phyloP scores from a whole-genome alignment of 1,140 invertebrate species.

The Wiebesia pumilae region DNA sequence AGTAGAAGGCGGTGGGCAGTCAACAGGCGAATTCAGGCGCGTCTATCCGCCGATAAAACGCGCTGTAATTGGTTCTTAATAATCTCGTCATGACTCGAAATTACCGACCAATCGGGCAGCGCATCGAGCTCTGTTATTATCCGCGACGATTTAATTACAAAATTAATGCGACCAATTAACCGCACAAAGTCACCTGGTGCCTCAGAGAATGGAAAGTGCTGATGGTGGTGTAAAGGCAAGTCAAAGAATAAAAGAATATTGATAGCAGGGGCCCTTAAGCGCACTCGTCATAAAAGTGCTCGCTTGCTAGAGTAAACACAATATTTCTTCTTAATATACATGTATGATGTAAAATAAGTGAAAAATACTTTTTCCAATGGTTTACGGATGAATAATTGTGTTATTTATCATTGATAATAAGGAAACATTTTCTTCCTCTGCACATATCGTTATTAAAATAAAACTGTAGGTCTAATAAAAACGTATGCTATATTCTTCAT shows the following conservation, averaged over 20 bases:
- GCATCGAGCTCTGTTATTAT: conserved; percentile 69
- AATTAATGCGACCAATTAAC: conserved; percentile 71
- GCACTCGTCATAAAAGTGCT: not conserved
- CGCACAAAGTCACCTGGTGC: conserved; percentile 35
- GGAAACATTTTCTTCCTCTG: not conserved
- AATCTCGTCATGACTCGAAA: conserved; percentile 73
- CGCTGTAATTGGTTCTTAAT: conserved; percentile 71
- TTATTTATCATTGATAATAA: not conserved
- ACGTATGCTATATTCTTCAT: not conserved
- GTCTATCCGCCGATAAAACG: conserved; percentile 67
- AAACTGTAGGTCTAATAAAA: not conserved
- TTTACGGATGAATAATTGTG: not conserved
- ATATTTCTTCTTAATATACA: not conserved
- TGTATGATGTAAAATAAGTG: not conserved
- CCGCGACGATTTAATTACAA: conserved; percentile 73
- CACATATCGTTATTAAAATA: not conserved
- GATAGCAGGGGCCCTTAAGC: not conserved
- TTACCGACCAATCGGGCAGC: conserved; percentile 60
- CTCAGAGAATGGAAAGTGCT: conserved; percentile 43
- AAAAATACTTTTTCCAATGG: not conserved
- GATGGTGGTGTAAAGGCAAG: not conserved
- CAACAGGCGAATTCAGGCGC: conserved; percentile 52
- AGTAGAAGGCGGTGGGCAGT: conserved; percentile 67
- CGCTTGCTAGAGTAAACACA: not conserved
- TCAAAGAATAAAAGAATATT: conserved; percentile 14